Percentiles rank a stretch among this genome's conserved stretches.
Conservation (phyloP, 2,888 invertebrate species). For the Synanthedon vespiformis region DNA sequence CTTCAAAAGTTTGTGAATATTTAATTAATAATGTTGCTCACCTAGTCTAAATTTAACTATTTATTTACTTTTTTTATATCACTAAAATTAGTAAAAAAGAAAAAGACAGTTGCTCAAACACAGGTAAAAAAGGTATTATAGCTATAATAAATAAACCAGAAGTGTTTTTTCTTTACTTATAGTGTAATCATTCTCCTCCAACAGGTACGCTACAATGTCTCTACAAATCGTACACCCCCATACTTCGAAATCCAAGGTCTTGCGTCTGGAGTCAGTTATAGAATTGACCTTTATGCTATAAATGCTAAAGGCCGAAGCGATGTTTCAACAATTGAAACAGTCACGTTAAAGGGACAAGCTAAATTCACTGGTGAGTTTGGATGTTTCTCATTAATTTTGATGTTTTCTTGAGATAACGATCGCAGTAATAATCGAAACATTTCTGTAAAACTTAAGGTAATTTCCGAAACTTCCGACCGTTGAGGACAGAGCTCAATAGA, state of each 20-base stretch:
- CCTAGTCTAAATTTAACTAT: background rate
- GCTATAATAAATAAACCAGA: too few species aligned
- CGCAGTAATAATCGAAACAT: too few species aligned
- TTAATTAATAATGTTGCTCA: background rate
- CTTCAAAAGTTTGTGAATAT: too few species aligned
- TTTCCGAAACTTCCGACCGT: too few species aligned
- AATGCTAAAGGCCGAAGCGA: slow-evolving; percentile 91
- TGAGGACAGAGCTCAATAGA: too few species aligned
- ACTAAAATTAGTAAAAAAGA: background rate
- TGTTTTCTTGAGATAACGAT: too few species aligned
- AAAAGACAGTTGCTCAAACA: background rate
- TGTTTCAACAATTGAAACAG: slow-evolving; percentile 84
- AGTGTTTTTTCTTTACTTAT: background rate
- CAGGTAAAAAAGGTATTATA: too few species aligned
- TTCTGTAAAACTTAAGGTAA: too few species aligned
- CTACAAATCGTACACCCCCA: slow-evolving; percentile 74
- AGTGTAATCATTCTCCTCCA: slow-evolving; percentile 15
- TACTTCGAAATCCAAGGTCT: slow-evolving; percentile 76
- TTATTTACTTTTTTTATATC: background rate
- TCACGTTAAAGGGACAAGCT: slow-evolving; percentile 87
- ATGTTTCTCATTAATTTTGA: too few species aligned
- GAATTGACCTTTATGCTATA: slow-evolving; percentile 85
- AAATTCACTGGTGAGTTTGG: slow-evolving; percentile 81
- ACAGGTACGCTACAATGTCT: slow-evolving; percentile 73
- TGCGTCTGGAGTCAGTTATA: slow-evolving; percentile 81